Evolutionary conservation across 2,113 vertebrate genomes (phyloP).

Genomic region (Vombatus ursinus): DNA sequence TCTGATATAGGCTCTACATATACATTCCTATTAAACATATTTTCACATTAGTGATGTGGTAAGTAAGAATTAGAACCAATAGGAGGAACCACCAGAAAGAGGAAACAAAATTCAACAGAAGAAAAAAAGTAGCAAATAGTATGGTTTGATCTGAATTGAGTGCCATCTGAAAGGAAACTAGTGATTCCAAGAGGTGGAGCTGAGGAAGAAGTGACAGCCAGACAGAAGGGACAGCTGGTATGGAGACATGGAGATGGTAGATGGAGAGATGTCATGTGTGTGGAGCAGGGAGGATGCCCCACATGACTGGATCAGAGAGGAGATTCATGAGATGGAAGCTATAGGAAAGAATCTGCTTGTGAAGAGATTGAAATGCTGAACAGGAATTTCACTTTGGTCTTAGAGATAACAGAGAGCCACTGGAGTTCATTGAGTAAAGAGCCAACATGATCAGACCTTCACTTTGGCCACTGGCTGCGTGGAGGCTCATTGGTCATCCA

Average conservation of each 20-base stretch:
- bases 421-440: neutral
- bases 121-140: too few relatives aligned
- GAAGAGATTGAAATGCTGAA: neutral
- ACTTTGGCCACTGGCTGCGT: neutral
- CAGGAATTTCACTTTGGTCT: neutral
- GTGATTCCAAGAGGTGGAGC: neutral
- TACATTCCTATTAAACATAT: too few relatives aligned
- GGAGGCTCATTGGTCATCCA: neutral
- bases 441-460: neutral
- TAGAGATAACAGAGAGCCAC: neutral
- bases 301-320: neutral
- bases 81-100: too few relatives aligned
- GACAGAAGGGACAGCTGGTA: neutral
- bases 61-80: too few relatives aligned
- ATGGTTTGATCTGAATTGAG: too few relatives aligned
- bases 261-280: too few relatives aligned
- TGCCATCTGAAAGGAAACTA: neutral
- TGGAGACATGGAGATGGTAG: neutral
- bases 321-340: neutral
- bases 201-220: neutral
- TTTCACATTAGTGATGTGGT: too few relatives aligned
- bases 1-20: too few relatives aligned
- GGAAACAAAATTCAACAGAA: too few relatives aligned
- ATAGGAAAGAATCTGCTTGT: neutral
- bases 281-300: too few relatives aligned